Base-by-base conservation (phyloP, 2,888 invertebrate genomes). In the Tenthredo amoena region DNA sequence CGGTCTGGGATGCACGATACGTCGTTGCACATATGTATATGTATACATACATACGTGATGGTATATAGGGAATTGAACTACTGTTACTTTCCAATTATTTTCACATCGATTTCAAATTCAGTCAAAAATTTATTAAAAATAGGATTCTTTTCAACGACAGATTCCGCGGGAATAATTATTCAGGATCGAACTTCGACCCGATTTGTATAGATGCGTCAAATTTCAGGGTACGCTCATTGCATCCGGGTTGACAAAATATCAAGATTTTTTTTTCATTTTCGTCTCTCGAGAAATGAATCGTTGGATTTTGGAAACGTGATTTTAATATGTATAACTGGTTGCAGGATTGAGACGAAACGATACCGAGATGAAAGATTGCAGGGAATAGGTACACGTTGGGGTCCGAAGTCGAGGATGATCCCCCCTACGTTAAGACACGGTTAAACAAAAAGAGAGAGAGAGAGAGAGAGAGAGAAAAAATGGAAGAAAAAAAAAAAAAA, bases 81-180 rank as follows among this genome's bases (percentile, higher is more conserved):
- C 58, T 58, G 81, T 62, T 81, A 62, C 58, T 62, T 58, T 81
- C 58, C 12, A 62, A 62, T 40, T 4, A 37, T 58, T 21, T 26
- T 62, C 37, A 72, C n/a, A 10, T 40, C 31, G 4, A 31, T 65
- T 26, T 31, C 15, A 50, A 55, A n/a, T 55, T 55, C 7, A 55
- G 6, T n/a, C n/a, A 0, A n/a, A 21, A 21, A 10, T 2, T 62
- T 62, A 26, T 2, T 62, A 10, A 47, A 47, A 47, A 15, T 15
- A 15, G 15, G 12, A 15, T 47, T 15, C 15, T 15, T 47, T 15
- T 47, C 47, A 15, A 47, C 1, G 47, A 15, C 6, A 5, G n/a
- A n/a, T 50, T 50, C 18, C 50, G 50, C 50, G n/a, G 18, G 6
- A 50, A 50, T 50, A 50, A 50, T 6, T 50, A 50, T 6, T 50